A percentile compares a stretch with the other conserved stretches of the same genome.
phyloP scores from a whole-genome alignment of 1,140 invertebrate genomes.

The Papilio machaon region DNA sequence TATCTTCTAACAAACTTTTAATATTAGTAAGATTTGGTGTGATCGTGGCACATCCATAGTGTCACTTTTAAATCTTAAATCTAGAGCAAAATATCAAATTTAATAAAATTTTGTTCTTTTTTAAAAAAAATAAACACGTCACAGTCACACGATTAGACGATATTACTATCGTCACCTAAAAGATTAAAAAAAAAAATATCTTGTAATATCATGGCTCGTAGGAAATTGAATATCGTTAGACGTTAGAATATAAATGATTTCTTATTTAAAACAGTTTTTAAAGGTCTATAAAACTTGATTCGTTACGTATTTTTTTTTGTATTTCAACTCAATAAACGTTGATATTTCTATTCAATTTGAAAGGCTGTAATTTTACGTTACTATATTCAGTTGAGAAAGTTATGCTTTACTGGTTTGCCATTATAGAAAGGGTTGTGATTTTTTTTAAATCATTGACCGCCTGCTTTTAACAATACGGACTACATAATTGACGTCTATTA shows the following conservation, averaged over 20 bases:
- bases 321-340: neutral
- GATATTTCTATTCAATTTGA: neutral
- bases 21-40: too few relatives aligned
- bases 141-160: neutral
- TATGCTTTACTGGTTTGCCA: neutral
- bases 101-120: neutral
- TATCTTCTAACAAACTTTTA: too few relatives aligned
- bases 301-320: neutral
- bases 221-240: conserved; percentile 1
- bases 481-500: neutral
- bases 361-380: neutral
- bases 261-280: conserved; percentile 1
- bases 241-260: neutral
- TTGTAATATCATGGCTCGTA: neutral
- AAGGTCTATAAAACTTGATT: neutral
- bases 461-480: neutral
- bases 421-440: neutral
- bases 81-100: too few relatives aligned
- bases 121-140: too few relatives aligned
- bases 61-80: too few relatives aligned
- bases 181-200: neutral
- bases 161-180: neutral
- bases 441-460: neutral
- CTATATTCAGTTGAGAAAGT: conserved; percentile 8
- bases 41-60: too few relatives aligned